Base-by-base conservation (phyloP, 2,888 invertebrate species). In the Caenorhabditis panamensis region DNA sequence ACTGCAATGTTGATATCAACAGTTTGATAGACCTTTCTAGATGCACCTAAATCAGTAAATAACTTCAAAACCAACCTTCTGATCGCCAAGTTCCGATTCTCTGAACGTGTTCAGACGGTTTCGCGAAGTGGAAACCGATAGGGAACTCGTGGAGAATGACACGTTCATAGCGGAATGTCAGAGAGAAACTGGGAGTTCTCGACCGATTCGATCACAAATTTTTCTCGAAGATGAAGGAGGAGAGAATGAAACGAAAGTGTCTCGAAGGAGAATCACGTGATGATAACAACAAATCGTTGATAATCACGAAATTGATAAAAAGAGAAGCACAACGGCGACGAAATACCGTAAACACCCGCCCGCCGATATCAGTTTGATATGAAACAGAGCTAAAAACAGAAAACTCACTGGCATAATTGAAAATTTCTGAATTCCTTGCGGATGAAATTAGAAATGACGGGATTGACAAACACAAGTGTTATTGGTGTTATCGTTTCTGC, bases 61-160 rank as follows among this genome's bases (percentile, higher is more conserved):
- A 36, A 36, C n/a, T n/a, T n/a, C n/a, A n/a, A 31, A 53, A 61
- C 67, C 1, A 24, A 76, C 75, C 62, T 56, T 76, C 20, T 61
- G 44, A 54, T 62, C 75, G 31, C 54, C 63, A 5, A 58, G 16
- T 26, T 59, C 75, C 18, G 47, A 36, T 41, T 80, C 75, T 8
- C 79, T 59, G n/a, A 75, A 75, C 20, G 79, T 64, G 16, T 69
- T 53, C 20, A 80, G 49, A 16, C 75, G n/a, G 0, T 37, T 54
- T 64, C 69, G 36, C 6, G 66, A 71, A n/a, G 44, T 59, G 8
- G 73, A 66, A 0, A 64, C 51, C 11, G 64, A 63, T 2, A 80
- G 59, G 0, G 79, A 75, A 36, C 62, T 80, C 1, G 75, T 59
- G 18, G 73, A 80, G 37, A 80, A 75, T 4, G 75, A 79, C n/a